These are phyloP conservation scores for Peucedramus taeniatus DNA, from an alignment of 2,113 vertebrate species.

Conservation along the genomic window DNA sequence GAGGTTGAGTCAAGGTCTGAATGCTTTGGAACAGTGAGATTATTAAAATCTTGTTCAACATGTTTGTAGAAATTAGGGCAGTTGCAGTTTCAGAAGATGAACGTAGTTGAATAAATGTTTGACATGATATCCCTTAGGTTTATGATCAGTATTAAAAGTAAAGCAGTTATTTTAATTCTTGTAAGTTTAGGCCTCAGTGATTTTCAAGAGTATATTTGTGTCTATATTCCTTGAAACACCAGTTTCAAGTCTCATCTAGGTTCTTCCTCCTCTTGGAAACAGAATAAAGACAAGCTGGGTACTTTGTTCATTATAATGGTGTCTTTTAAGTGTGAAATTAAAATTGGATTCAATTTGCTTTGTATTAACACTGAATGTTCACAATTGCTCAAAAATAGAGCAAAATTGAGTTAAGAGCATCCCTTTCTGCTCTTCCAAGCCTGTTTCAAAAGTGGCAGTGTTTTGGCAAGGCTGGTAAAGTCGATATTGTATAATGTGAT, in stretches of 20 bases:
- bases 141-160: not conserved
- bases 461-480: not conserved
- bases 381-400: not conserved
- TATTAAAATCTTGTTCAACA: not conserved
- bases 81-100: not conserved
- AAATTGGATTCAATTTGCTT: conserved; percentile 20
- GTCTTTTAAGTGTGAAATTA: conserved; percentile 37
- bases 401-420: not conserved
- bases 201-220: not conserved
- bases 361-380: conserved; percentile 5
- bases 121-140: not conserved
- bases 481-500: not conserved
- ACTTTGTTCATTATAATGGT: conserved; percentile 2
- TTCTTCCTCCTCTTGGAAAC: conserved; percentile 3
- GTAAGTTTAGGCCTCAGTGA: not conserved
- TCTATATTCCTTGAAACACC: not conserved
- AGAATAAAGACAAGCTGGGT: not conserved
- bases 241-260: not conserved
- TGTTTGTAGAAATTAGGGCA: not conserved
- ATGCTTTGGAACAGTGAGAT: not conserved
- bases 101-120: not conserved
- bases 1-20: not conserved
- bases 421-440: not conserved
- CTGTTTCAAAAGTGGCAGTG: not conserved
- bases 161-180: not conserved